Base-by-base conservation (phyloP, 1,140 invertebrate genomes). In the Mya arenaria region DNA sequence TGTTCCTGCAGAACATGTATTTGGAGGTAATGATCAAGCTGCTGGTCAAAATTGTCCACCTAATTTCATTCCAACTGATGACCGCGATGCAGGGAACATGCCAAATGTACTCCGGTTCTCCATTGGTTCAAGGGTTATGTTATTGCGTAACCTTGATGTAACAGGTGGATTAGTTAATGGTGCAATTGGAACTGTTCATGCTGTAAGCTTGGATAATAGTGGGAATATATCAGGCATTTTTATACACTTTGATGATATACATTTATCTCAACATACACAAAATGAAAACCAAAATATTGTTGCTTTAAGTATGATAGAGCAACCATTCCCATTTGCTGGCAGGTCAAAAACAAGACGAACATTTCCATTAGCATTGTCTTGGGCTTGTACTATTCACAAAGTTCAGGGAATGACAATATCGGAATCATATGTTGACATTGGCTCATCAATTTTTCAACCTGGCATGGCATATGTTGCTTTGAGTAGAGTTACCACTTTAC, bases 381-480 rank as follows among this genome's bases (percentile, higher is more conserved):
- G 36, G 32, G 65, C 65, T 4, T 68, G 65, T 23, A 68, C 65
- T 10, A 68, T 68, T 15, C 65, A 68, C 32, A 39, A 68, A 68
- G 65, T 68, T 28, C 65, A 68, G 32, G 65, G 65, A 4, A 8
- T 68, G 36, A 68, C 65, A n/a, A 41, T 68, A 4, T 28, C 36
- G 5, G 6, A 5, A 10, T 68, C 36, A 19, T 39, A 3, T 10
- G 10, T 68, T 25, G 65, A 41, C 39, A 15, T 68, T 10, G 65
- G 65, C 6, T 10, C 65, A 5, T 8, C 17, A 39, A 23, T 68
- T 44, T 68, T 68, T 41, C 65, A 68, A 28, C 39, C 65, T n/a
- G 65, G 65, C 3, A 68, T 68, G 65, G 36, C 39, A 39, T 68
- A 68, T 68, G 65, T 68, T 37, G 65, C 65, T 23, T 44, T 68